Evolutionary conservation across 2,888 invertebrate genomes (phyloP).

Genomic region (Embidobia sp.): DNA sequence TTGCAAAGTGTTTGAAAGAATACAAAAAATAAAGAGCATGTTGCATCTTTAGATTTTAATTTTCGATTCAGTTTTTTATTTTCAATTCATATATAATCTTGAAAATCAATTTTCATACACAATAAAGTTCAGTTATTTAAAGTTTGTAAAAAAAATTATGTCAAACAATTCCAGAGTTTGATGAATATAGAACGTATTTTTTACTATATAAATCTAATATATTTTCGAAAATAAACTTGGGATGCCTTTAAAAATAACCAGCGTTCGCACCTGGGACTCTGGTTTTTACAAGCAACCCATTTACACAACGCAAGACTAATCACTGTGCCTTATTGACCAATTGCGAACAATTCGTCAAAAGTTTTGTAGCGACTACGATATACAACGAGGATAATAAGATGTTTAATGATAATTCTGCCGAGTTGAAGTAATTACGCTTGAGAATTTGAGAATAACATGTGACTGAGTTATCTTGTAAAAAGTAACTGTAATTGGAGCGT

Average conservation of each 20-base stretch:
- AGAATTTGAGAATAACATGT: conserved; percentile 20
- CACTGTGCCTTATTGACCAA: conserved; percentile 55
- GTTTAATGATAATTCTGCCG: conserved; percentile 2
- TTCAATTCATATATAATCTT: conserved; percentile 9
- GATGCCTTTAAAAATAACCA: background rate
- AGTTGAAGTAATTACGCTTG: conserved; percentile 15
- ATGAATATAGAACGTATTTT: background rate
- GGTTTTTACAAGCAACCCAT: conserved; percentile 29
- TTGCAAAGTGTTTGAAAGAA: too few species aligned
- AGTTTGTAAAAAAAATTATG: background rate
- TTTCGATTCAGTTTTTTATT: too few species aligned
- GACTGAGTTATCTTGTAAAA: conserved; percentile 41
- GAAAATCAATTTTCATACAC: conserved; percentile 5
- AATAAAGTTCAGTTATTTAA: too few species aligned
- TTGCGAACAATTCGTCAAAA: conserved; percentile 58
- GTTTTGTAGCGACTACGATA: conserved; percentile 15
- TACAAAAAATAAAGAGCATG: too few species aligned
- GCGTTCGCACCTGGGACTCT: conserved; percentile 7
- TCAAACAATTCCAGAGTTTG: conserved; percentile 17
- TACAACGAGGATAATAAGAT: conserved; percentile 15
- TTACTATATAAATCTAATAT: background rate
- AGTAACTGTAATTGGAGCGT: conserved; percentile 26
- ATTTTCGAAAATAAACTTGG: background rate
- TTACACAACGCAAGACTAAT: conserved; percentile 53
- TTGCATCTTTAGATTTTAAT: too few species aligned